These are phyloP conservation scores for Cyclura pinguis DNA, from an alignment of 2,797 vertebrate genomes.

Conservation along the genomic window DNA sequence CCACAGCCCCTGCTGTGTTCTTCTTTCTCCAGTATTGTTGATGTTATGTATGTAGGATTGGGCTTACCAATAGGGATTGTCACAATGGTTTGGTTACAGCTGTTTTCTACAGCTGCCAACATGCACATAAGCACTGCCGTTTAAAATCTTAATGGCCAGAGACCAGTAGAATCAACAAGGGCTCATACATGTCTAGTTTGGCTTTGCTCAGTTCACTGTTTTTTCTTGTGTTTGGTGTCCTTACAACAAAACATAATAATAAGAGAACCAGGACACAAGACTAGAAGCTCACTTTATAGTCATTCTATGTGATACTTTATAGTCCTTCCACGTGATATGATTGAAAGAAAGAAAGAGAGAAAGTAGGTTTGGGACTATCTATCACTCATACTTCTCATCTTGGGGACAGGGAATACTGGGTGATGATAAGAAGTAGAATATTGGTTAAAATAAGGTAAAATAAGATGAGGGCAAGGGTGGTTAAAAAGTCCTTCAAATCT, in stretches of 20 bases:
- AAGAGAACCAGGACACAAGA: background rate
- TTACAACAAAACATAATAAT: background rate
- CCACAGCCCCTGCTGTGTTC: background rate
- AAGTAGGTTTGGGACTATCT: background rate
- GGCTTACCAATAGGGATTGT: background rate
- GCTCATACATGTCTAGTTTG: background rate
- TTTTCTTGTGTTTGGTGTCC: background rate
- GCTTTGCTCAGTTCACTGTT: background rate
- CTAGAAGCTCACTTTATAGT: background rate
- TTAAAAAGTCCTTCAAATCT: background rate
- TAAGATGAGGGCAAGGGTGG: background rate
- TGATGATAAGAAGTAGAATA: too few relatives aligned
- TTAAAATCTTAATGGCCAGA: background rate
- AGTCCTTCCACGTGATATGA: too few relatives aligned
- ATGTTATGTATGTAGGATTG: background rate
- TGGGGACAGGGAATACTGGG: background rate
- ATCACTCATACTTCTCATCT: background rate
- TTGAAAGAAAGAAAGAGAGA: background rate
- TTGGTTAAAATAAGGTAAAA: background rate
- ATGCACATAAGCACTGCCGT: background rate
- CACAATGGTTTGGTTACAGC: background rate
- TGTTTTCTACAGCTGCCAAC: background rate
- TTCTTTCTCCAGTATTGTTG: background rate
- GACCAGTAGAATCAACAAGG: too few relatives aligned
- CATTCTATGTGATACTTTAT: too few relatives aligned